Evolutionary conservation across 2,113 vertebrate species (phyloP).

Genomic region (Zingel zingel): DNA sequence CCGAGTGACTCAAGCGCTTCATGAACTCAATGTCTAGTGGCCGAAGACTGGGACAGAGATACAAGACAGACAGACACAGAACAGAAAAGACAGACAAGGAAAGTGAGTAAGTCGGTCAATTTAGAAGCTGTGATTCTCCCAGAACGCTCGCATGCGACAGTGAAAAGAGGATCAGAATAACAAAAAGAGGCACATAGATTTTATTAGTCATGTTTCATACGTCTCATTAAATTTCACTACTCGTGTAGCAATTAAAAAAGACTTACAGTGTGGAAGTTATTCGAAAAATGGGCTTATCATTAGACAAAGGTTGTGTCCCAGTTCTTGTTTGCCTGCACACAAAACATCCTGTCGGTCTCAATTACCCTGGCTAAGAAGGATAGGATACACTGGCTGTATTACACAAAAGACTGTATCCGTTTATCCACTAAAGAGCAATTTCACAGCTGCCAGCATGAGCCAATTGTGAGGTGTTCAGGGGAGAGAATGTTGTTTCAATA

Average conservation of each 20-base stretch:
- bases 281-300: slow-evolving; percentile 37
- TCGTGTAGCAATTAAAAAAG: slow-evolving; percentile 25
- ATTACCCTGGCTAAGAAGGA: slow-evolving; percentile 33
- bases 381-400: slow-evolving; percentile 23
- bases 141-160: background rate
- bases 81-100: background rate
- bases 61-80: background rate
- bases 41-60: slow-evolving; percentile 85
- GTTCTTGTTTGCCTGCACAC: slow-evolving; percentile 34
- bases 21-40: slow-evolving; percentile 96
- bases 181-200: background rate
- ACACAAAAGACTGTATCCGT: slow-evolving; percentile 49
- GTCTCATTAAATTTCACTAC: slow-evolving; percentile 18
- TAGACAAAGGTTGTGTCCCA: slow-evolving; percentile 41
- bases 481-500: slow-evolving; percentile 22
- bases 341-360: slow-evolving; percentile 34
- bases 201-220: slow-evolving; percentile 27
- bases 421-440: slow-evolving; percentile 59
- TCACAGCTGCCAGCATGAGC: slow-evolving; percentile 57
- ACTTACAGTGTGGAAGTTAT: slow-evolving; percentile 10
- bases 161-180: background rate
- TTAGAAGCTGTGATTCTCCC: background rate
- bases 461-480: slow-evolving; percentile 51
- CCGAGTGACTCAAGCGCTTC: slow-evolving; percentile 96
- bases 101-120: background rate